Evolutionary conservation across 2,888 invertebrate genomes (phyloP), one percentile per base, ranked within the genome.

Genomic region (Tiliacea aurago): DNA sequence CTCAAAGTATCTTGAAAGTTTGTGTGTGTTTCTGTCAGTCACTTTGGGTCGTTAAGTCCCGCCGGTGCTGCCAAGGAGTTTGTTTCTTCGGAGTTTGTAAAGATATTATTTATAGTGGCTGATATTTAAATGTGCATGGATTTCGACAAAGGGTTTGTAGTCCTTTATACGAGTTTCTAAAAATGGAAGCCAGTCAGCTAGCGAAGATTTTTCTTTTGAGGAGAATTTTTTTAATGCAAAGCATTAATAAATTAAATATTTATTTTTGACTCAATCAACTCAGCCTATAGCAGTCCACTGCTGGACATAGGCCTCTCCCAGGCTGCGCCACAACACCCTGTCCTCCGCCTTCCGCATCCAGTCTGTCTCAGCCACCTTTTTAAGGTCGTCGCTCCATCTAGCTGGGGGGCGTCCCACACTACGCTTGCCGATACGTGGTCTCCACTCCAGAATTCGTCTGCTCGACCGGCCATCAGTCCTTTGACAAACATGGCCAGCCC

Each of bases 1-100:
- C 33, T 23, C 53, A 43, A 80, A 80, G 61, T 45, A 41, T 53
- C 61, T 58, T 70, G 55, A 81, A 80, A 84, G 75, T 84, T 80
- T 66, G 15, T 65, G 45, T 83, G 62, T 63, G 80, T 80, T 43
- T 43, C 70, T 83, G 66, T 80, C 81, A 53, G 43, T 74, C 45
- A 62, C n/a, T 70, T 67, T 69, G 28, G 37, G 56, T 73, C 45
- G 5, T 41, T 20, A 78, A 37, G 49, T 73, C 73, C 69, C 58
- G 58, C n/a, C n/a, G 49, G 68, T 65, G 13, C 6, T 63, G 49
- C 2, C 33, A 62, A 37, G 6, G 10, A 62, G 23, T 56, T 78
- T 33, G n/a, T 70, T 61, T 68, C 56, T 58, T 73, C 43, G 28
- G 3, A 56, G 51, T 79, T 66, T 56, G 9, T 43, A 13, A 43